phyloP scores from a whole-genome alignment of 2,888 invertebrate species.

The Diadegma fenestrale region DNA sequence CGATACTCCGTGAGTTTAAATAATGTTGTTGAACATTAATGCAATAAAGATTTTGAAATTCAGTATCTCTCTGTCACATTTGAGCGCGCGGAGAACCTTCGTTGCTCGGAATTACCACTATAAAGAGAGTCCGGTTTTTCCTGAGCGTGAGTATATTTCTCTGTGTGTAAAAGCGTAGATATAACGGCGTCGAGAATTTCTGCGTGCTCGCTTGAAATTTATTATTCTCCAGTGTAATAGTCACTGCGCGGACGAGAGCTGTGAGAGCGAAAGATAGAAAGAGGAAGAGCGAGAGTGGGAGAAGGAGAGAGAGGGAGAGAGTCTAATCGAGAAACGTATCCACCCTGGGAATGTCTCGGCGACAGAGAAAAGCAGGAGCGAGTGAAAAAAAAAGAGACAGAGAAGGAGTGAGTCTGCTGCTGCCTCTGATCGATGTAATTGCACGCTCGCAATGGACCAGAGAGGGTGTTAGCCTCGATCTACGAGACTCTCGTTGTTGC shows the following conservation, averaged over 20 bases:
- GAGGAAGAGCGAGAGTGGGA: slow-evolving; percentile 34
- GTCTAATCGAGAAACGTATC: slow-evolving; percentile 52
- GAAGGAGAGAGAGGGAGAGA: slow-evolving; percentile 18
- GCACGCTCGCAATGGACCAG: slow-evolving; percentile 48
- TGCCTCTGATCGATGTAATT: slow-evolving; percentile 68
- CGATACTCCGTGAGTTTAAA: slow-evolving; percentile 19
- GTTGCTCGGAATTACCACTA: slow-evolving; percentile 25
- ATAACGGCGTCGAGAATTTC: slow-evolving; percentile 36
- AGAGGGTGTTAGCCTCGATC: slow-evolving; percentile 63
- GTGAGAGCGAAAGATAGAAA: slow-evolving; percentile 24
- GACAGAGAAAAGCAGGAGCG: slow-evolving; percentile 21
- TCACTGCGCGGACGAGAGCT: slow-evolving; percentile 41
- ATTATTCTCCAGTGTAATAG: slow-evolving; percentile 59
- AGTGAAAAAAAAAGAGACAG: slow-evolving; percentile 7
- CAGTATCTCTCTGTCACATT: slow-evolving; percentile 18
- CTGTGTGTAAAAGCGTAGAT: slow-evolving; percentile 3
- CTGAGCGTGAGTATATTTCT: not conserved
- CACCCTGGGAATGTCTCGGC: slow-evolving; percentile 35
- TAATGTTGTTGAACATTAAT: slow-evolving; percentile 42
- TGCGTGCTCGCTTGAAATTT: slow-evolving; percentile 56
- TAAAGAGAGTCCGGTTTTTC: slow-evolving; percentile 49
- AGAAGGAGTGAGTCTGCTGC: not conserved
- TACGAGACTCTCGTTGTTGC: slow-evolving; percentile 50
- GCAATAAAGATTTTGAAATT: slow-evolving; percentile 46
- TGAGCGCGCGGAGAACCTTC: slow-evolving; percentile 12